Base-by-base conservation (phyloP, 2,113 vertebrate species). In the Octodon degus region DNA sequence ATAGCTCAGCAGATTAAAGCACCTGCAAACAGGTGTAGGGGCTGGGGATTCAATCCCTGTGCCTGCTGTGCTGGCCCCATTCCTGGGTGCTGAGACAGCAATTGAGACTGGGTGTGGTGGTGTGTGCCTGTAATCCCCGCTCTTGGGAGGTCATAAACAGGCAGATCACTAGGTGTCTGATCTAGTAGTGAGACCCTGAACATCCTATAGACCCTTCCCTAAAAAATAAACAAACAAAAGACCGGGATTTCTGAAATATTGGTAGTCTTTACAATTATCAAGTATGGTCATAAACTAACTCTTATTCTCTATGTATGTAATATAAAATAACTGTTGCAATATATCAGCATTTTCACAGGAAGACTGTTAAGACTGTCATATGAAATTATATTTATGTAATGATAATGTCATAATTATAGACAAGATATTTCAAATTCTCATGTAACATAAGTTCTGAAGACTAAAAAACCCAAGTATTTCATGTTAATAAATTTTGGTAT, bases 311-410 rank as follows among this genome's bases (percentile, higher is more conserved):
- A 88, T 11, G 68, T 92, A 92, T 58, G 22, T 32, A 88, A 87
- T 95, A 40, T 94, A 77, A 97, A 96, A 94, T 93, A 72, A 95
- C 14, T 96, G 68, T 93, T 77, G 82, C 50, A 88, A 91, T 94
- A 90, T 37, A 92, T 90, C 63, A 95, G 68, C 87, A 94, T 72
- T 90, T 60, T 95, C 80, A 96, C 90, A 93, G 80, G 55, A 91
- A 91, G 63, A 92, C 88, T 95, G 96, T 95, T 97, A 97, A 85
- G 95, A 60, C 95, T 97, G 94, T 80, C 92, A 98, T 55, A 96
- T 67, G 96, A 95, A 96, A 96, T 93, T 84, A 55, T 88, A 82
- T 96, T 86, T 98, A 25, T 95, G 94, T 97, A 77, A 84, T 25
- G 95, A 86, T 91, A 81, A 76, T 94, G 89, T 86, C 76, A 96